Evolutionary conservation across 2,888 invertebrate species (phyloP).

Genomic region (Leptinotarsa haldemani): DNA sequence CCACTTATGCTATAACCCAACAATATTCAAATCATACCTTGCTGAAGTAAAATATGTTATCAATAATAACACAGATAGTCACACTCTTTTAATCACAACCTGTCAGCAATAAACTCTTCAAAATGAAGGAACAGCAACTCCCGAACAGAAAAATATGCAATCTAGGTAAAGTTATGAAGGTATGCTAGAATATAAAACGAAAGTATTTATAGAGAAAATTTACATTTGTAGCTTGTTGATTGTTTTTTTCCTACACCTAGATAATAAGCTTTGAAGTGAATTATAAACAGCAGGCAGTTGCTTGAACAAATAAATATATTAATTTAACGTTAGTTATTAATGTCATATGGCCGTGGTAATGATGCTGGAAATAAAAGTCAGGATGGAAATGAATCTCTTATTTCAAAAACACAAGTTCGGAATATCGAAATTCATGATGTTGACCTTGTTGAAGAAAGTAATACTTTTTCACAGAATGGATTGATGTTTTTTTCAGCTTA

Average conservation of each 20-base stretch:
- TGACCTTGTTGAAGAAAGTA: too few species aligned
- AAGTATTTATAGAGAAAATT: background rate
- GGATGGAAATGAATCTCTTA: too few species aligned
- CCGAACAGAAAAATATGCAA: background rate
- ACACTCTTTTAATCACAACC: background rate
- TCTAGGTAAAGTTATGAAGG: background rate
- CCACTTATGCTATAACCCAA: too few species aligned
- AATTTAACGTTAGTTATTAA: background rate
- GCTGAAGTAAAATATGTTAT: background rate
- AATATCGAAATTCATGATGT: too few species aligned
- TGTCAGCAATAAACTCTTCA: conserved; percentile 15
- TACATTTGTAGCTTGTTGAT: conserved; percentile 2
- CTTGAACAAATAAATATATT: background rate
- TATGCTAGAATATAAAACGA: background rate
- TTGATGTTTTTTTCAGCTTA: too few species aligned
- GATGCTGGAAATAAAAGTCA: too few species aligned
- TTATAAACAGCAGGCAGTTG: background rate
- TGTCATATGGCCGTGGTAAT: background rate
- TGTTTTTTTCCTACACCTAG: background rate
- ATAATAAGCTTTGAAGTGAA: background rate
- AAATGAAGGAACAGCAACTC: background rate
- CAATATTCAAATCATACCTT: background rate
- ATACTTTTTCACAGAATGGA: too few species aligned
- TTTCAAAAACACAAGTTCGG: too few species aligned
- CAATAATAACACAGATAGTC: conserved; percentile 17